Conservation (phyloP, 2,113 vertebrate species). For the Thymallus thymallus region DNA sequence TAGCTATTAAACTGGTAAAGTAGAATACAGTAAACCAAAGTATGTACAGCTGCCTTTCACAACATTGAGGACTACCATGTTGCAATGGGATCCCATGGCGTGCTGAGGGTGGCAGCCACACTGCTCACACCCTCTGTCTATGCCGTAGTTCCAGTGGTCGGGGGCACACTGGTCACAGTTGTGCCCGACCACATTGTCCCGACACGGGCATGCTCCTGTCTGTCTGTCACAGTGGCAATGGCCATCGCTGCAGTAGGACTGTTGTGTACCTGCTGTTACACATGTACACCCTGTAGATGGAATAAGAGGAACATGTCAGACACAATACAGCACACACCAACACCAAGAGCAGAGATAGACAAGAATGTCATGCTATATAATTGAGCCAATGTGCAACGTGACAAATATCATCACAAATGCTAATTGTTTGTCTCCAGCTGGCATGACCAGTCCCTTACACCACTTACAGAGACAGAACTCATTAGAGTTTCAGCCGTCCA, state of each 20-base stretch:
- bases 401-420: neutral
- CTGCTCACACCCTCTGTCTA: constrained; percentile 70
- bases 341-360: neutral
- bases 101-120: constrained; percentile 72
- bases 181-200: constrained; percentile 68
- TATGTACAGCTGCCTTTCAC: too few species aligned
- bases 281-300: constrained; percentile 76
- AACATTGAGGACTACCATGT: constrained; percentile 69
- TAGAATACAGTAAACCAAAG: neutral
- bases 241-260: constrained; percentile 55
- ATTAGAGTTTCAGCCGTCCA: neutral
- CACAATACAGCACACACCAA: neutral
- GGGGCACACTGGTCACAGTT: constrained; percentile 78
- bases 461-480: neutral
- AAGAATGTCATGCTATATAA: too few species aligned
- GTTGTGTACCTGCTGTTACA: constrained; percentile 72
- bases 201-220: constrained; percentile 77
- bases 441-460: neutral
- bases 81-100: constrained; percentile 67
- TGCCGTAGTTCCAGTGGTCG: constrained; percentile 82
- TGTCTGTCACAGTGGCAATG: constrained; percentile 72
- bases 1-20: too few species aligned
- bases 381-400: too few species aligned
- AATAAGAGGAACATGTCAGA: neutral
- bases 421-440: too few species aligned